These are phyloP conservation scores for Microcaecilia unicolor DNA, from an alignment of 2,797 vertebrate species.

Conservation along the genomic window DNA sequence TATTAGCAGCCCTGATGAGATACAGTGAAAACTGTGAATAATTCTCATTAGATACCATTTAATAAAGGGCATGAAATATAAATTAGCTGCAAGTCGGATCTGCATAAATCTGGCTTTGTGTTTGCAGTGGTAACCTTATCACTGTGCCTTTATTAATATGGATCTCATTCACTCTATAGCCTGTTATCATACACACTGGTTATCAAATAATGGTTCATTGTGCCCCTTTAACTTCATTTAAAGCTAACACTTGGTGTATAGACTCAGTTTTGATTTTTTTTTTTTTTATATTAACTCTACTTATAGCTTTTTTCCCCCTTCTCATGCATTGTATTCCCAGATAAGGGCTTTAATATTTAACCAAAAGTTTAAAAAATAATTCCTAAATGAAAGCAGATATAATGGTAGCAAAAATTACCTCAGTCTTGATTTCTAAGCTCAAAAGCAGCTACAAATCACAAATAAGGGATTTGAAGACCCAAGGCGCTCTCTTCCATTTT, in stretches of 20 bases:
- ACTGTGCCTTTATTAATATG: conserved; percentile 24
- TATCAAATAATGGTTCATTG: conserved; percentile 19
- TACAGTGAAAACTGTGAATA: conserved; percentile 25
- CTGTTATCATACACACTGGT: conserved; percentile 19
- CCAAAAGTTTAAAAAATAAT: conserved; percentile 8
- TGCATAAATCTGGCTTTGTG: conserved; percentile 31
- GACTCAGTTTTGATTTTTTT: conserved; percentile 7
- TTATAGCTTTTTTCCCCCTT: conserved; percentile 1
- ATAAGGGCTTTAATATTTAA: conserved; percentile 1
- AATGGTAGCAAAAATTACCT: no score
- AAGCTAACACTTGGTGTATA: conserved; percentile 13
- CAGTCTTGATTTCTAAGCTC: no score
- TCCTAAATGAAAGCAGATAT: conserved; percentile 6
- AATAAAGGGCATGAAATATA: conserved; percentile 42
- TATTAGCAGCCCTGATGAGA: conserved; percentile 37
- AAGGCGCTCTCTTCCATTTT: no score
- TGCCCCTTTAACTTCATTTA: conserved; percentile 22
- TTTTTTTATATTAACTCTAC: not conserved
- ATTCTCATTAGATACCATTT: conserved; percentile 43
- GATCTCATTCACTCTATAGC: conserved; percentile 9
- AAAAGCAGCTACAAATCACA: no score
- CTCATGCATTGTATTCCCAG: conserved; percentile 17
- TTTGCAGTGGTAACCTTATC: conserved; percentile 32
- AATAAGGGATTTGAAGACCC: no score
- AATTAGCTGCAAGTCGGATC: conserved; percentile 33